Base-by-base conservation (phyloP, 2,797 vertebrate species). In the Poecilia picta region DNA sequence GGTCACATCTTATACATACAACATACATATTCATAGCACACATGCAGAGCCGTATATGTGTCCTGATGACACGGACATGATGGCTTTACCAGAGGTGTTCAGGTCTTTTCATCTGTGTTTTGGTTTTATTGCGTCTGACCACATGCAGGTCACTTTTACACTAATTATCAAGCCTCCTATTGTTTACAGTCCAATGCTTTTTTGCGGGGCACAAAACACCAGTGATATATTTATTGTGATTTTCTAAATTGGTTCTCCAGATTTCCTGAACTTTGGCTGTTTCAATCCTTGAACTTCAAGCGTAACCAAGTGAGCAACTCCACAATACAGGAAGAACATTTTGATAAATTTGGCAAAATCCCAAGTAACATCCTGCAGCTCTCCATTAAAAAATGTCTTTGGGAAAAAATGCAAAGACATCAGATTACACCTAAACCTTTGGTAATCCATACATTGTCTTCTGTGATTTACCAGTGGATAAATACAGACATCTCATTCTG, bases 21-120 rank as follows among this genome's bases (percentile, higher is more conserved):
- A 82, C 90, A 94, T 94, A 90, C 94, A 95, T 94, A 95, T 94
- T 94, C 94, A 95, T 94, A 92, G 86, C 91, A 87, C 91, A 84
- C 94, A 91, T 80, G 91, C 87, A 49, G 89, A 85, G 87, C 81
- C 87, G 87, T 92, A 91, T 93, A 94, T 92, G 90, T 88, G 79
- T 89, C 87, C 82, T 84, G 85, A 90, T 92, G 88, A 85, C 87
- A 86, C 0, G 18, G 82, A 82, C 84, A 85, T 89, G 85, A 86
- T n/a, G 74, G 87, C 73, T 90, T 88, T 89, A 83, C 82, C 82
- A 77, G 83, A 81, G 46, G 85, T 76, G 33, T 83, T 76, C 28
- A 31, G 45, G 46, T 84, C 77, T 71, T 74, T 84, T 83, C 72
- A 76, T 73, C 62, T 81, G 47, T 73, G 74, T 80, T 92, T 81